These are phyloP conservation scores for Albula glossodonta DNA, from an alignment of 2,113 vertebrate species.

Conservation along the genomic window DNA sequence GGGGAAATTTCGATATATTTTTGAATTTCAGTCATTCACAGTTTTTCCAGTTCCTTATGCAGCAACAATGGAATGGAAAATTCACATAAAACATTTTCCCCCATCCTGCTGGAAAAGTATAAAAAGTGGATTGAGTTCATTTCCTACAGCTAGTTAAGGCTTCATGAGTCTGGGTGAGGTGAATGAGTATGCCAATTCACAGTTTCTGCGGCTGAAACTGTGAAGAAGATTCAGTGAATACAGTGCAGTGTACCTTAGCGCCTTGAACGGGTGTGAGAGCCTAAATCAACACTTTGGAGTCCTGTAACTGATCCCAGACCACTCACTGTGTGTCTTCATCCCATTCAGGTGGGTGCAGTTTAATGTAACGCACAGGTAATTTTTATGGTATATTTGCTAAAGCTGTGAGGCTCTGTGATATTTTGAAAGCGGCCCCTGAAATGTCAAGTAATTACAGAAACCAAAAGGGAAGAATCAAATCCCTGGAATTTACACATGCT, in stretches of 20 bases:
- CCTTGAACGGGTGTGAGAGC: not conserved
- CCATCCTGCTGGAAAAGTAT: not conserved
- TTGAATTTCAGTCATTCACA: not conserved
- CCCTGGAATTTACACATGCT: too few relatives aligned
- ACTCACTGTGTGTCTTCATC: not conserved
- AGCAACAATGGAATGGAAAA: too few relatives aligned
- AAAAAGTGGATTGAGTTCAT: not conserved
- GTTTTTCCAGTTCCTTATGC: too few relatives aligned
- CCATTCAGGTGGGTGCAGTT: not conserved
- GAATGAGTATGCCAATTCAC: not conserved
- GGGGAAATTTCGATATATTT: not conserved
- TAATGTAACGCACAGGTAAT: not conserved
- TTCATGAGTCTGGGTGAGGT: not conserved
- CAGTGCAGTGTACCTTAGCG: not conserved
- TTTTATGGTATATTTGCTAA: not conserved
- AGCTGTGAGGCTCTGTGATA: not conserved
- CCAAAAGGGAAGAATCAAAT: not conserved
- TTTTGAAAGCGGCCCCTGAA: not conserved
- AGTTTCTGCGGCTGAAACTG: not conserved
- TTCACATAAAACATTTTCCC: too few relatives aligned
- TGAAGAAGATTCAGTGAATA: not conserved
- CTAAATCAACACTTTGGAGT: not conserved
- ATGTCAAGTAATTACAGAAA: not conserved
- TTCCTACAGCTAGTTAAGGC: not conserved
- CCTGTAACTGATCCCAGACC: not conserved